phyloP scores from a whole-genome alignment of 2,113 vertebrate species.

The Bettongia penicillata region DNA sequence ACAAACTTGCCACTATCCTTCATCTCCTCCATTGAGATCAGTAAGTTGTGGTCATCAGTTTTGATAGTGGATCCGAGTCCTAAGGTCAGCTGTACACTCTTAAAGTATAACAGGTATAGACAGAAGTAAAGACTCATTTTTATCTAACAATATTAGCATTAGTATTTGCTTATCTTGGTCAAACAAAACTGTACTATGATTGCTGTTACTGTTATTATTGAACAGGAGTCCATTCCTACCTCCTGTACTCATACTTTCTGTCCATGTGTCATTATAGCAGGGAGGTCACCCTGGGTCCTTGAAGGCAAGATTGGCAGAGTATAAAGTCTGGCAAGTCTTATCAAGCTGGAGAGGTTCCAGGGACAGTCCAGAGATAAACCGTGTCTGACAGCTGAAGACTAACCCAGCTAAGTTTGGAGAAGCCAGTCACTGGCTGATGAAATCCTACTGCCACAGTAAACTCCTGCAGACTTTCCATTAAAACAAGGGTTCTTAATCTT shows the following conservation, averaged over 20 bases:
- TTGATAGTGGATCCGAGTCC: slow-evolving; percentile 68
- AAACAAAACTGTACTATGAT: not conserved
- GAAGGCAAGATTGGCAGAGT: not conserved
- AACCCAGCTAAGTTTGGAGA: not conserved
- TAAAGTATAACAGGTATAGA: slow-evolving; percentile 73
- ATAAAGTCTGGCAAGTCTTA: not conserved
- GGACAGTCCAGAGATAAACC: not conserved
- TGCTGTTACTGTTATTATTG: not conserved
- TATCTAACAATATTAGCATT: slow-evolving; percentile 73
- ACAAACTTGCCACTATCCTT: slow-evolving; percentile 71
- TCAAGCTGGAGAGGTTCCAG: not conserved
- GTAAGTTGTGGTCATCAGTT: slow-evolving; percentile 74
- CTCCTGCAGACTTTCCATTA: not conserved
- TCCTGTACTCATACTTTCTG: not conserved
- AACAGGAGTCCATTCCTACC: not conserved
- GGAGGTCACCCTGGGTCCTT: not conserved
- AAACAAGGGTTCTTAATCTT: not conserved
- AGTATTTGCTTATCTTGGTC: slow-evolving; percentile 62
- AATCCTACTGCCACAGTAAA: not conserved
- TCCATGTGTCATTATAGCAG: not conserved
- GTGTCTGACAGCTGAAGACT: not conserved
- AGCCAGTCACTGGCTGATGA: not conserved
- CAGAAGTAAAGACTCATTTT: slow-evolving; percentile 76
- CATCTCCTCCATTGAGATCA: slow-evolving; percentile 63
- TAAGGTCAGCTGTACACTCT: slow-evolving; percentile 75